Evolutionary conservation across 92 coral and sea anemone genomes (phyloP).

Genomic region (Epizoanthus stellaris): DNA sequence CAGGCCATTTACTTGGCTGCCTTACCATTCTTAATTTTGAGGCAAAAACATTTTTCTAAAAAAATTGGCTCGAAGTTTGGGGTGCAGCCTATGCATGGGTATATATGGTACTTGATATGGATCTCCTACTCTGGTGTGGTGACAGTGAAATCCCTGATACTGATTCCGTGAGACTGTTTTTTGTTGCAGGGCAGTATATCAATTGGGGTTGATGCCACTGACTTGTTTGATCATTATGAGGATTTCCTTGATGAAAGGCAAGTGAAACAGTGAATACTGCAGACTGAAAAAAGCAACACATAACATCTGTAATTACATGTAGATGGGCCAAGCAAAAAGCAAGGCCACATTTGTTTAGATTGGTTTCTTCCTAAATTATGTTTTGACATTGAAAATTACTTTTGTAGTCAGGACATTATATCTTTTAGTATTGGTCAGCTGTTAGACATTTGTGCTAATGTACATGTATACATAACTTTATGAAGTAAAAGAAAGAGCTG

Average conservation of each 20-base stretch:
- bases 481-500: too few species aligned
- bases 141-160: too few species aligned
- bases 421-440: too few species aligned
- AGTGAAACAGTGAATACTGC: background rate
- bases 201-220: slow-evolving; percentile 91
- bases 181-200: slow-evolving; percentile 80
- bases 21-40: too few species aligned
- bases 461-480: too few species aligned
- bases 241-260: slow-evolving; percentile 80
- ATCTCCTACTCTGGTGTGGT: background rate
- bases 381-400: too few species aligned
- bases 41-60: too few species aligned
- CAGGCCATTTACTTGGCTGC: too few species aligned
- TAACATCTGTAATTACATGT: background rate
- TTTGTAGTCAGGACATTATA: too few species aligned
- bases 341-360: background rate
- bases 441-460: too few species aligned
- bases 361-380: background rate
- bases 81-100: too few species aligned
- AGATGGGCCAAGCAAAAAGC: background rate
- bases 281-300: background rate
- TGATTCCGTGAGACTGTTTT: background rate
- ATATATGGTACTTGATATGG: background rate
- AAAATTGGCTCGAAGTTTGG: too few species aligned
- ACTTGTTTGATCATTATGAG: slow-evolving; percentile 85